A percentile compares a stretch with the other conserved stretches of the same genome.
Conservation (phyloP, 2,888 invertebrate species). For the Lumbricus terrestris region DNA sequence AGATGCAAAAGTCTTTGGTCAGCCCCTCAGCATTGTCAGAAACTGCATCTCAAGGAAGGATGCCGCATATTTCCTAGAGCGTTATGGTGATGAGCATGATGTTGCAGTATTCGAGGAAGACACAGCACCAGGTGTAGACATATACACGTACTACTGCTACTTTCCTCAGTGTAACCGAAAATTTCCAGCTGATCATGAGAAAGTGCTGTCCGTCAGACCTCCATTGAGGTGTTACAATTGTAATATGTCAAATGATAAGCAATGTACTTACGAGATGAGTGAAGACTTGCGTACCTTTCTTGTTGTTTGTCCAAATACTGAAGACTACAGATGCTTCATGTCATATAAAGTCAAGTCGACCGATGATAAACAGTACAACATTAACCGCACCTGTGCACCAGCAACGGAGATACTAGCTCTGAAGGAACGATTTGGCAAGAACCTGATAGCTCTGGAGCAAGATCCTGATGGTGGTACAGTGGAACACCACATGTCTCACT, state of each 20-base stretch:
- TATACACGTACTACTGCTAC: constrained; percentile 3
- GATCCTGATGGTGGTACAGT: neutral
- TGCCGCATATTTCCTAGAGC: neutral
- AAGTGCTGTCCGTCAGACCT: neutral
- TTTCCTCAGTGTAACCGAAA: neutral
- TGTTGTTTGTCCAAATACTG: constrained; percentile 3
- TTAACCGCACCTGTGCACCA: neutral
- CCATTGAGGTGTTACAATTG: constrained; percentile 3
- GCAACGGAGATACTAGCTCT: neutral
- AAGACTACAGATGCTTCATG: constrained; percentile 3
- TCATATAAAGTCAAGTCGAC: neutral
- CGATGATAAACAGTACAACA: neutral
- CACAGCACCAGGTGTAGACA: neutral
- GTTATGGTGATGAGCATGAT: neutral
- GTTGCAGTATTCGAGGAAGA: constrained; percentile 3
- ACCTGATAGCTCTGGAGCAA: neutral
- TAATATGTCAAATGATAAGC: neutral
- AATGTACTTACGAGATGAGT: neutral
- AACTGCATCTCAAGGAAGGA: neutral
- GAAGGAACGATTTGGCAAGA: neutral
- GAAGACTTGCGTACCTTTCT: neutral
- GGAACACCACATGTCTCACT: neutral
- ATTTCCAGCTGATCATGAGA: neutral
- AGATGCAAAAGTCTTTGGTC: neutral
- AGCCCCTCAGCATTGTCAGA: neutral